Percentiles rank a stretch among this genome's conserved stretches.
Evolutionary conservation across 2,113 vertebrate genomes (phyloP).

Genomic region (Myotis davidii): DNA sequence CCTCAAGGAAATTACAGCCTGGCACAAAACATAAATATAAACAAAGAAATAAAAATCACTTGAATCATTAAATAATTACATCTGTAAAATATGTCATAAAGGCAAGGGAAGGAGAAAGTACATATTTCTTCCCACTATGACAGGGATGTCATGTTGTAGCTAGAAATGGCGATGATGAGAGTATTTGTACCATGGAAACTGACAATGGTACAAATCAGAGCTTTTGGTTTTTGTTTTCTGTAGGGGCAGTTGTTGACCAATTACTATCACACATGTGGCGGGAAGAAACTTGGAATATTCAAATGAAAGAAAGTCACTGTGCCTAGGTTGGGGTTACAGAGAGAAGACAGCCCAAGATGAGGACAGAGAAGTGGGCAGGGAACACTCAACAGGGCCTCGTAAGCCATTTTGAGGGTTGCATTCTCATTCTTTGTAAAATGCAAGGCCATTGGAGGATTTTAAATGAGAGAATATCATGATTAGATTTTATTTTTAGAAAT

Average conservation of each 20-base stretch:
- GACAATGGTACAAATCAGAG: neutral
- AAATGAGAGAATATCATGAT: neutral
- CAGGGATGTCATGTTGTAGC: neutral
- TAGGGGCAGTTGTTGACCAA: neutral
- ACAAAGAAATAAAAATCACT: neutral
- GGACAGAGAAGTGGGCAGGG: no score
- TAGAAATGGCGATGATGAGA: rapidly evolving
- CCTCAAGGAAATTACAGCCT: neutral
- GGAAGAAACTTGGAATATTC: neutral
- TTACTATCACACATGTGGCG: neutral
- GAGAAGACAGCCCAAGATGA: neutral
- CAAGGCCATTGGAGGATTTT: neutral
- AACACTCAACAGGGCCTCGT: neutral
- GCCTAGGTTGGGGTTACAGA: neutral
- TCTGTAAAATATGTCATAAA: neutral
- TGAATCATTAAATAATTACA: neutral
- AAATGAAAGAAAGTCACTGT: neutral
- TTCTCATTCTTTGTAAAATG: neutral
- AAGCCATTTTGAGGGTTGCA: rapidly evolving
- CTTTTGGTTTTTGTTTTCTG: neutral
- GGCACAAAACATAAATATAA: neutral
- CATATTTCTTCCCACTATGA: neutral
- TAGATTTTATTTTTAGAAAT: neutral
- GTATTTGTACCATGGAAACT: neutral
- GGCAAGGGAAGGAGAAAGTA: neutral